A percentile compares a stretch with the other conserved stretches of the same genome.
phyloP scores from a whole-genome alignment of 1,140 invertebrate genomes.

The Heliconius melpomene region DNA sequence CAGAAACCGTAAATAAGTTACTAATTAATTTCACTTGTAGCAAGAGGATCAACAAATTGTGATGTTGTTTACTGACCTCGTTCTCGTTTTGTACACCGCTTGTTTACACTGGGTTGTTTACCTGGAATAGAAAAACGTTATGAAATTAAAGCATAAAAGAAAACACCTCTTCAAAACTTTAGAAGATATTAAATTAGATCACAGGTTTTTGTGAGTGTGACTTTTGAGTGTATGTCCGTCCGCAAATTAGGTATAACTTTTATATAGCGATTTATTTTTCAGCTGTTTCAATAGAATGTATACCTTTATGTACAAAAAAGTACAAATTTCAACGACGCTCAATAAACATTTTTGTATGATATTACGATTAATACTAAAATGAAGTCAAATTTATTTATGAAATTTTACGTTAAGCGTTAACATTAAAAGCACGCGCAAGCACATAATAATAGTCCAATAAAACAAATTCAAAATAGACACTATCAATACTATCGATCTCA shows the following conservation, averaged over 20 bases:
- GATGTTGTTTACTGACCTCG: slow-evolving; percentile 53
- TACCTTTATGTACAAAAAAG: too few species aligned
- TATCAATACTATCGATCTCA: slow-evolving; percentile 41
- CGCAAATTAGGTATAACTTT: too few species aligned
- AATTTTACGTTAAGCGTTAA: background rate
- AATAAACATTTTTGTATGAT: too few species aligned
- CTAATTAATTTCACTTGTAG: slow-evolving; percentile 42
- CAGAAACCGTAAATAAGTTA: slow-evolving; percentile 38
- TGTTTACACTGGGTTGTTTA: slow-evolving; percentile 29
- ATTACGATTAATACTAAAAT: too few species aligned
- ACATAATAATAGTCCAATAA: slow-evolving; percentile 31
- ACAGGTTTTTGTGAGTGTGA: background rate
- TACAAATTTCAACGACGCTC: too few species aligned
- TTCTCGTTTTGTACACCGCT: slow-evolving; percentile 27
- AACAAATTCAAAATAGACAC: slow-evolving; percentile 36
- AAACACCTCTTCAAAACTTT: background rate
- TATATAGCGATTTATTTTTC: too few species aligned
- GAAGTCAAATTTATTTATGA: too few species aligned
- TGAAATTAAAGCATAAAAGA: slow-evolving; percentile 1
- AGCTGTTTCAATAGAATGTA: too few species aligned
- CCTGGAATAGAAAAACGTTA: slow-evolving; percentile 18
- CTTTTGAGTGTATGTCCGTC: too few species aligned
- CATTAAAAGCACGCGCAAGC: slow-evolving; percentile 15
- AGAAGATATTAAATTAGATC: background rate
- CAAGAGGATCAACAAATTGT: slow-evolving; percentile 36